Evolutionary conservation across 2,797 vertebrate genomes (phyloP).

Genomic region (Echeneis naucrates): DNA sequence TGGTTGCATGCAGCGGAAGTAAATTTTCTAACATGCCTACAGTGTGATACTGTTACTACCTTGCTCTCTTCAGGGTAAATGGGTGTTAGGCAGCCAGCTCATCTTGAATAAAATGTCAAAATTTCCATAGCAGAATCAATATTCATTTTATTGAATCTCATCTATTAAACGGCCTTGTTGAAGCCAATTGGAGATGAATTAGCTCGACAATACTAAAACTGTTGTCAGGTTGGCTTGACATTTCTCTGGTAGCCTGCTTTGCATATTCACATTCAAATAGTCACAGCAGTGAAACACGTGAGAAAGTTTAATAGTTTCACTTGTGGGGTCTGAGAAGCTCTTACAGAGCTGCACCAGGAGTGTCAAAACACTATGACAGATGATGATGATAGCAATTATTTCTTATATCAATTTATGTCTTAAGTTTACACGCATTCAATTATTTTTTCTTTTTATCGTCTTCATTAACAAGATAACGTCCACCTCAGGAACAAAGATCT

Average conservation of each 20-base stretch:
- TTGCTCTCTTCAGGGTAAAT: background rate
- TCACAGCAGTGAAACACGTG: background rate
- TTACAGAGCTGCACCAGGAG: background rate
- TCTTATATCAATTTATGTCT: background rate
- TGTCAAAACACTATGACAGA: background rate
- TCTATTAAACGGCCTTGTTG: background rate
- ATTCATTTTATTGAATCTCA: slow-evolving; percentile 21
- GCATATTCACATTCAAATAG: background rate
- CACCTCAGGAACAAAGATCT: background rate
- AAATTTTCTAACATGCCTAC: background rate
- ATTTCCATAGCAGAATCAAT: slow-evolving; percentile 7
- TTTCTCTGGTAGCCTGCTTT: slow-evolving; percentile 3
- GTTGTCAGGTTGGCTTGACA: slow-evolving; percentile 1
- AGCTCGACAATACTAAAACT: background rate
- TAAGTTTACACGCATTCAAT: background rate
- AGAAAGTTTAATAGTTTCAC: background rate
- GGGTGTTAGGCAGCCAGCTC: background rate
- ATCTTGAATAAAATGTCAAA: slow-evolving; percentile 30
- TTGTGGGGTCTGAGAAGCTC: background rate
- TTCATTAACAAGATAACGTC: background rate
- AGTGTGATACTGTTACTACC: background rate
- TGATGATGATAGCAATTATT: background rate
- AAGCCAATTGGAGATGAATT: slow-evolving; percentile 40
- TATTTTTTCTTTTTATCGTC: background rate
- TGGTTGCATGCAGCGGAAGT: background rate